phyloP scores from a whole-genome alignment of 2,797 vertebrate genomes.

The Triplophysa bombifrons region DNA sequence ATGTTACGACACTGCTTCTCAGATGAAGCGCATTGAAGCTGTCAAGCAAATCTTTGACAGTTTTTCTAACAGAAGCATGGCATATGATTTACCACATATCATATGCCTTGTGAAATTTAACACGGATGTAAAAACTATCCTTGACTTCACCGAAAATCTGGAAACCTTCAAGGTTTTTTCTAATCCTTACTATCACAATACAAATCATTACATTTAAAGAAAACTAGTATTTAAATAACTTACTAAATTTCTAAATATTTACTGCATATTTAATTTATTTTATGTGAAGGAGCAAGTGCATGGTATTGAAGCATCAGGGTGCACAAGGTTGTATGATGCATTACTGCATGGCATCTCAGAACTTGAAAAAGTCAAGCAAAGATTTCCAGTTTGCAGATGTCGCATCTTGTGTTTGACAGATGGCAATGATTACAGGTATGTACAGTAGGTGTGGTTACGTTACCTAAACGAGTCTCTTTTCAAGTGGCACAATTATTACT shows the following conservation, averaged over 20 bases:
- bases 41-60: slow-evolving; percentile 72
- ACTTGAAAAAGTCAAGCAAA: slow-evolving; percentile 59
- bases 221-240: not conserved
- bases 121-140: slow-evolving; percentile 62
- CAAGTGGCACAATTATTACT: not conserved
- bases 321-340: slow-evolving; percentile 63
- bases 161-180: slow-evolving; percentile 70
- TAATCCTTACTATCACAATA: not conserved
- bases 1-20: slow-evolving; percentile 58
- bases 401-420: slow-evolving; percentile 68
- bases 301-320: slow-evolving; percentile 46
- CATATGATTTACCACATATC: slow-evolving; percentile 70
- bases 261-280: not conserved
- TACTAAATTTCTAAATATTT: too few relatives aligned
- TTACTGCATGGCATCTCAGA: slow-evolving; percentile 43
- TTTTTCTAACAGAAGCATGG: slow-evolving; percentile 70
- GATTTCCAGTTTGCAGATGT: slow-evolving; percentile 66
- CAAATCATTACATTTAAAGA: too few relatives aligned
- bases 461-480: not conserved
- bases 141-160: slow-evolving; percentile 71
- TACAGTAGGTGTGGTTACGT: not conserved
- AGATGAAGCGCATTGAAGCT: slow-evolving; percentile 64
- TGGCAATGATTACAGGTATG: not conserved
- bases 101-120: slow-evolving; percentile 68
- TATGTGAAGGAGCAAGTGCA: not conserved